Conservation (phyloP, 2,888 invertebrate genomes). For the Pammene fasciana region DNA sequence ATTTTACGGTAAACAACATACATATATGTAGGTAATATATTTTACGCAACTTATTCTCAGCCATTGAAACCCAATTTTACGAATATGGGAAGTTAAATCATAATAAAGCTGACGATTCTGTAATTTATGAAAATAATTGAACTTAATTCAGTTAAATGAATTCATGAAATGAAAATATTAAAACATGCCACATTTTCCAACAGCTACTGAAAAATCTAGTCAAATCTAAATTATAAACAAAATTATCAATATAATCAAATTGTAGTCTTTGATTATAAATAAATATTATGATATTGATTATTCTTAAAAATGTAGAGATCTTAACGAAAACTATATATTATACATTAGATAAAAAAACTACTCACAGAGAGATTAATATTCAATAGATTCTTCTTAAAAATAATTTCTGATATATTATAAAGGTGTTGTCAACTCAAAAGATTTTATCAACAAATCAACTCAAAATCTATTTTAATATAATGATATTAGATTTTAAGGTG, state of each 20-base stretch:
- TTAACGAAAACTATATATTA: conserved; percentile 47
- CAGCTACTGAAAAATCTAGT: conserved; percentile 77
- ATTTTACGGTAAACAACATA: background rate
- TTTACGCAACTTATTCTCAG: background rate
- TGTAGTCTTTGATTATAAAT: conserved; percentile 50
- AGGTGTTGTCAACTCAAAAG: conserved; percentile 72
- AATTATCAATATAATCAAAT: conserved; percentile 51
- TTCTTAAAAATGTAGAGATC: conserved; percentile 30
- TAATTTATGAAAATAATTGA: too few species aligned
- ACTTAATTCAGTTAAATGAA: background rate
- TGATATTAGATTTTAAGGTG: conserved; percentile 49
- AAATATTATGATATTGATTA: conserved; percentile 32
- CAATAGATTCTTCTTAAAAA: conserved; percentile 47
- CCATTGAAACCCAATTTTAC: background rate
- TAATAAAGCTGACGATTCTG: background rate
- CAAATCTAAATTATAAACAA: conserved; percentile 71
- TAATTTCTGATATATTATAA: conserved; percentile 55
- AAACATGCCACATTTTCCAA: conserved; percentile 48
- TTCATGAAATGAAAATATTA: too few species aligned
- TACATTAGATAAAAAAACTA: conserved; percentile 50
- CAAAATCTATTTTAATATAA: conserved; percentile 70
- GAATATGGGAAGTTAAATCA: background rate
- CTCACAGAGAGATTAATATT: conserved; percentile 44
- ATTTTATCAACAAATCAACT: conserved; percentile 78
- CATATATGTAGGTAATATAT: background rate